Evolutionary conservation across 2,113 vertebrate species (phyloP), one percentile per base, ranked within the genome.

Genomic region (Chaetodon auriga): DNA sequence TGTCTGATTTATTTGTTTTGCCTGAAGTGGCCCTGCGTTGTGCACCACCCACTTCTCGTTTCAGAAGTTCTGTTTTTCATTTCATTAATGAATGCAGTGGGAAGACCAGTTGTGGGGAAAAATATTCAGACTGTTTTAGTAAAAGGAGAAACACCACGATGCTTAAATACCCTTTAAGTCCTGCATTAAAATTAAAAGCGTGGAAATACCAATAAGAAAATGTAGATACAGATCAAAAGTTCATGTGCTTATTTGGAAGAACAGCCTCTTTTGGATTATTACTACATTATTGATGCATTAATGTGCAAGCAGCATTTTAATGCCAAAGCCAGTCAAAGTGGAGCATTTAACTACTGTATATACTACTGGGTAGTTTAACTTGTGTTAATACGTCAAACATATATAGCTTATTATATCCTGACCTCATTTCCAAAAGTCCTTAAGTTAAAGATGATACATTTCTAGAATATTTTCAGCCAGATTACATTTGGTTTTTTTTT

Each of bases 1-100:
- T 38, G 51, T 77, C 43, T n/a, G 58, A 84, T 63, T 68, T 11
- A 72, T 78, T 65, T 68, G 14, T 79, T 73, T 75, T 43, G 61
- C 72, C 41, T 80, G 60, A 19, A 80, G 68, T 65, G 61, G 55
- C 80, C 55, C 68, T 30, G 43, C 36, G 43, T 80, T 81, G 66
- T 78, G 18, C 68, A 72, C 30, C 38, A 78, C 78, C 38, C 64
- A 72, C 14, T 48, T 73, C 38, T 49, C 43, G 43, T 63, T 77
- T 72, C 14, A 25, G 36, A 66, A 36, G 36, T 49, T 78, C 46
- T 77, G 64, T 69, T 43, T 87, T 45, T 25, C 65, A 62, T 85
- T 86, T 81, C 43, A 69, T 60, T 81, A 23, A 19, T 65, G 72
- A 30, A 66, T 30, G 12, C 54, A 38, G 2, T 23, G 48, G 16